Conservation (phyloP, 2,888 invertebrate genomes). For the Diadegma fenestrale region DNA sequence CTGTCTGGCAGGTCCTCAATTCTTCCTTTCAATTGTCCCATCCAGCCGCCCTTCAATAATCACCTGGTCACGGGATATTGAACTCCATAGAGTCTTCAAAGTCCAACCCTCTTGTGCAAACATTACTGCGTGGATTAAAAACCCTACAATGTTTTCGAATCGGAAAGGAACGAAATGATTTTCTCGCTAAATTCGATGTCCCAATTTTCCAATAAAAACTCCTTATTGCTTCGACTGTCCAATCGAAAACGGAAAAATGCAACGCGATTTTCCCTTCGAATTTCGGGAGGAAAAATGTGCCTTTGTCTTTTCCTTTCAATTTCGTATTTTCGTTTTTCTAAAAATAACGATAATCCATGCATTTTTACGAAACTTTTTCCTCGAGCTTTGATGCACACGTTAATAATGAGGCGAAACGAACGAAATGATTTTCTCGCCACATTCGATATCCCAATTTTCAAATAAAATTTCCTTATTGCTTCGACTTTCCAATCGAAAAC, state of each 20-base stretch:
- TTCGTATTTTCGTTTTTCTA: too few relatives aligned
- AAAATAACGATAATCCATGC: neutral
- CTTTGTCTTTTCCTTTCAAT: too few relatives aligned
- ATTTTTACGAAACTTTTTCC: neutral
- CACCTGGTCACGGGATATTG: slow-evolving; percentile 78
- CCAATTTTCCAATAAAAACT: too few relatives aligned
- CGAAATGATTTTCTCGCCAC: too few relatives aligned
- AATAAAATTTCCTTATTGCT: too few relatives aligned
- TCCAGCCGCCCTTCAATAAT: slow-evolving; percentile 69
- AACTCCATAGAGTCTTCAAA: slow-evolving; percentile 69
- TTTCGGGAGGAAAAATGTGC: neutral
- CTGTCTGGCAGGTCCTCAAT: slow-evolving; percentile 71
- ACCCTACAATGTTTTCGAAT: neutral
- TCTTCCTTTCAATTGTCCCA: slow-evolving; percentile 69
- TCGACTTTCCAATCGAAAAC: too few relatives aligned
- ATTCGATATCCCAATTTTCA: too few relatives aligned
- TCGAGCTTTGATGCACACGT: slow-evolving; percentile 9
- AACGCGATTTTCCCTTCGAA: too few relatives aligned
- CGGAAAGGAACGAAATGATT: neutral
- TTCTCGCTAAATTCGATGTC: too few relatives aligned
- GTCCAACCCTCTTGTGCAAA: slow-evolving; percentile 23
- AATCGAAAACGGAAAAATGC: too few relatives aligned
- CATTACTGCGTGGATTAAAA: slow-evolving; percentile 32
- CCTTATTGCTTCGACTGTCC: too few relatives aligned
- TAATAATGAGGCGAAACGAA: slow-evolving; percentile 23